A percentile compares a stretch with the other conserved stretches of the same genome.
Conservation (phyloP, 2,113 vertebrate species). For the Marcusenius ussheri region DNA sequence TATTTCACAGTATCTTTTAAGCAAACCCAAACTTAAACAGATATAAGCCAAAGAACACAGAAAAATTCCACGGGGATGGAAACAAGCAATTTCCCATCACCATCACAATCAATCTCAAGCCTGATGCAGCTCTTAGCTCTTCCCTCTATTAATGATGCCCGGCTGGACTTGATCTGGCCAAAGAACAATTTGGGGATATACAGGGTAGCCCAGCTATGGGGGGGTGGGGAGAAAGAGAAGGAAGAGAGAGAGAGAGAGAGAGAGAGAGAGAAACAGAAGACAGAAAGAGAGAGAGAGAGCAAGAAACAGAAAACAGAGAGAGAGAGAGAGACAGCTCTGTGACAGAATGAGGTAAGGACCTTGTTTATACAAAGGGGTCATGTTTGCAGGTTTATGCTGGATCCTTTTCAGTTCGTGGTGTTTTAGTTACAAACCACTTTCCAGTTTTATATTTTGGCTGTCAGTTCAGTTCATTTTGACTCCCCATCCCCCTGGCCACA, state of each 20-base stretch:
- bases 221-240: too few species aligned
- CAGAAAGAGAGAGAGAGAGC: neutral
- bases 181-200: neutral
- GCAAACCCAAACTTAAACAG: neutral
- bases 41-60: neutral
- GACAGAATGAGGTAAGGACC: neutral
- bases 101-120: neutral
- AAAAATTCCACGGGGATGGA: neutral
- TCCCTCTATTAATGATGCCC: neutral
- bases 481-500: neutral
- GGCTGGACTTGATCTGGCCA: neutral
- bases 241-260: too few species aligned
- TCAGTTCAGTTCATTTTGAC: neutral
- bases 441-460: neutral
- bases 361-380: constrained; percentile 2
- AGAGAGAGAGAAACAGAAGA: neutral
- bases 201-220: neutral
- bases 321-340: neutral
- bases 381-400: neutral
- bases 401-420: neutral
- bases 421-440: neutral
- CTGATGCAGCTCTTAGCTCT: neutral
- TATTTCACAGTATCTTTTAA: neutral
- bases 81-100: neutral
- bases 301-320: neutral